Base-by-base conservation (phyloP, 2,888 invertebrate genomes). In the Orchestes rusci region DNA sequence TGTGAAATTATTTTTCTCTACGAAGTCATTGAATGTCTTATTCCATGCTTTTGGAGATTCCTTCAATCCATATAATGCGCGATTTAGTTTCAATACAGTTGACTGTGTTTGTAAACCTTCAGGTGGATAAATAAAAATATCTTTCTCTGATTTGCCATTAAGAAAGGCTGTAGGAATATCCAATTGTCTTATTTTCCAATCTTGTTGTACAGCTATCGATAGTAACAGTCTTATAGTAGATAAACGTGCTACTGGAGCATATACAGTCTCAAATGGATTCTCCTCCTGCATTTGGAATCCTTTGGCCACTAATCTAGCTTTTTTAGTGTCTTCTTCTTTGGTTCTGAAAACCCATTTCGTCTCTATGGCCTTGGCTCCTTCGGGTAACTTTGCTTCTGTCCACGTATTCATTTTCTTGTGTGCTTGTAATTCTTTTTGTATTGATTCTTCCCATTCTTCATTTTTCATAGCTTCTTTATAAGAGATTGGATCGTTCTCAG, bases 281-380 rank as follows among this genome's bases (percentile, higher is more conserved):
- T 42, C 45, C 37, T 50, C 42, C 29, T 52, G 40, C 13, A 50
- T 19, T 18, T 52, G 50, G 41, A 53, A 51, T 48, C 49, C 40
- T 45, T 50, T 30, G 12, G 1, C 23, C 2, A 19, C 23, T 12
- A 20, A 2, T 13, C 23, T 36, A 23, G 20, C 20, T 4, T 23
- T 37, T 29, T 43, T 43, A 8, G 17, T 36, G 2, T 23, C 7
- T 36, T 8, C 13, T 42, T 35, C 39, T 41, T 41, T 12, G 32
- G 23, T 42, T 20, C 33, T 13, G 35, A 46, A 46, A 17, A 46
- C 29, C 32, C 42, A 42, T 37, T 28, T 46, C n/a, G 43, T 43
- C 13, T 47, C 35, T 23, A 46, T 46, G n/a, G 38, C 5, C 27
- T 16, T 39, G 16, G 29, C 30, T 16, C 16, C 36, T 18, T 30